These are phyloP conservation scores for Hirtodrosophila cameraria DNA, from an alignment of 2,888 invertebrate species.

Conservation along the genomic window DNA sequence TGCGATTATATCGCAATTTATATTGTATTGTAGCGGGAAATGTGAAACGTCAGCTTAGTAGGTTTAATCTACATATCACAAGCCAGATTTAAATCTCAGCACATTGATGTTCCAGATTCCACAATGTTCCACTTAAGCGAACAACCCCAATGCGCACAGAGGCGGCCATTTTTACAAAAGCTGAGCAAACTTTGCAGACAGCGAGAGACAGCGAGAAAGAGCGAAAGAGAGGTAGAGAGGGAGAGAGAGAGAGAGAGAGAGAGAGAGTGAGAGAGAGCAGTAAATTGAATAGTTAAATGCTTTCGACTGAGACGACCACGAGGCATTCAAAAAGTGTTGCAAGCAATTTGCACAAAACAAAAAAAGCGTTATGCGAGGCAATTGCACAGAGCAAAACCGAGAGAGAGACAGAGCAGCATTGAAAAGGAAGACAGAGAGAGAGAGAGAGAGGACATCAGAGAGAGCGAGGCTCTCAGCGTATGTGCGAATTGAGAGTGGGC, in stretches of 20 bases:
- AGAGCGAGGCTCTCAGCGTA: conserved; percentile 4
- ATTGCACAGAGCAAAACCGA: conserved; percentile 54
- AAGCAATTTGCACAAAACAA: conserved; percentile 80
- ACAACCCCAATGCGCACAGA: conserved; percentile 51
- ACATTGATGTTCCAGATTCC: conserved; percentile 50
- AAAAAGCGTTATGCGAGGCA: conserved; percentile 69
- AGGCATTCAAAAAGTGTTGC: conserved; percentile 80
- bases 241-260: conserved; percentile 4
- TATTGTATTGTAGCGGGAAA: too few relatives aligned
- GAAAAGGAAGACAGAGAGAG: conserved; percentile 4
- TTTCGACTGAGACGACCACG: conserved; percentile 80
- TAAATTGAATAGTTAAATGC: conserved; percentile 79
- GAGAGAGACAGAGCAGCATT: conserved; percentile 13
- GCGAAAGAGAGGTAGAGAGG: conserved; percentile 3
- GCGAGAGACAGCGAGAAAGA: conserved; percentile 11
- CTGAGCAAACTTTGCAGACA: conserved; percentile 76
- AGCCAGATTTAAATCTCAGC: conserved; percentile 40
- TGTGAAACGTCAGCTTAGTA: not conserved
- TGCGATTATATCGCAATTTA: too few relatives aligned
- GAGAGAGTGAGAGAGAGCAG: conserved; percentile 16
- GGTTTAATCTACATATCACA: not conserved
- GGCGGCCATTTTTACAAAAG: conserved; percentile 80
- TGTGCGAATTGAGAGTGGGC: conserved; percentile 45
- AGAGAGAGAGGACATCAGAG: conserved; percentile 1
- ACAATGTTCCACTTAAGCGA: conserved; percentile 33